These are phyloP conservation scores for Saccopteryx leptura DNA, from an alignment of 2,113 vertebrate species.

Conservation along the genomic window DNA sequence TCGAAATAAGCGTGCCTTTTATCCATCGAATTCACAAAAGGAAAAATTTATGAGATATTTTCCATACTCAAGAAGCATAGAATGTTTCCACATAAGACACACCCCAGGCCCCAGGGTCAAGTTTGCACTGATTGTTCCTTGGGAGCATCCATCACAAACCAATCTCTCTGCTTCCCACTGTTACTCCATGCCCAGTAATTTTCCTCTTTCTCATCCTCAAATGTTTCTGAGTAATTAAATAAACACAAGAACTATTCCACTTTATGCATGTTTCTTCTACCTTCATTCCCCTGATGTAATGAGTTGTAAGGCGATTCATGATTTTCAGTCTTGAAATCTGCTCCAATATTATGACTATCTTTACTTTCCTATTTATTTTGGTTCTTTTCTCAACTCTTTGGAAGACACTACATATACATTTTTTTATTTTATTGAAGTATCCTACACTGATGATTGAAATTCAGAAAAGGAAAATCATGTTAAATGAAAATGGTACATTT, in stretches of 20 bases:
- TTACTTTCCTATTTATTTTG: conserved; percentile 24
- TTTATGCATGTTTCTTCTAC: neutral
- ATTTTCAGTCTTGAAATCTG: neutral
- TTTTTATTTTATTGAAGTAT: neutral
- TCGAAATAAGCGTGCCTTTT: neutral
- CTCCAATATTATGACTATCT: neutral
- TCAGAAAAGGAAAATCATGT: conserved; percentile 14
- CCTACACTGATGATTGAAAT: conserved; percentile 6
- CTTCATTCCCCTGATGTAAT: neutral
- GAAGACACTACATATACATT: neutral
- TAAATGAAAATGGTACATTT: neutral
- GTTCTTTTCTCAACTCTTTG: neutral
- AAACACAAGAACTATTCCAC: neutral
- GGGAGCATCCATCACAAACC: neutral
- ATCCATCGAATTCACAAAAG: neutral
- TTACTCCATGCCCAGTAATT: neutral
- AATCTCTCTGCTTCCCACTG: neutral
- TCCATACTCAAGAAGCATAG: neutral
- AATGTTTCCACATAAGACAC: conserved; percentile 2
- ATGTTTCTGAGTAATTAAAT: neutral
- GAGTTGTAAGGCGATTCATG: neutral
- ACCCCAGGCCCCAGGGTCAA: neutral
- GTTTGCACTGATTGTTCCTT: neutral
- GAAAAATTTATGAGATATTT: neutral
- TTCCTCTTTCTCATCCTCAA: neutral